A percentile compares a stretch with the other conserved stretches of the same genome.
These are phyloP conservation scores for Steinernema khuongi DNA, from an alignment of 1,140 invertebrate species.

Conservation along the genomic window DNA sequence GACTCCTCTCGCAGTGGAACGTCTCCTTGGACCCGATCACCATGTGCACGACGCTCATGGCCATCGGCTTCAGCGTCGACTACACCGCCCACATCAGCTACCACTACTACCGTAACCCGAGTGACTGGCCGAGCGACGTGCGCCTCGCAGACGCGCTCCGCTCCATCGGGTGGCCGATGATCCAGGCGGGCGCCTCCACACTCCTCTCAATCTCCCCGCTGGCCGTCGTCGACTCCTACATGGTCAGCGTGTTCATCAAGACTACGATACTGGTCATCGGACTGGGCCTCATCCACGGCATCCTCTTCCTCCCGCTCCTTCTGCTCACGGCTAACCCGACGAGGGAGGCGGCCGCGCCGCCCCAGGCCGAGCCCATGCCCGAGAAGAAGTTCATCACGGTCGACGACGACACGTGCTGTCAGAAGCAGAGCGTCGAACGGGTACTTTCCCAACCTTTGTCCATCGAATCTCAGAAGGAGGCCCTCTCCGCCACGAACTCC, in stretches of 20 bases:
- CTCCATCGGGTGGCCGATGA: constrained; percentile 76
- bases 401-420: neutral
- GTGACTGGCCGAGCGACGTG: constrained; percentile 27
- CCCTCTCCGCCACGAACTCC: neutral
- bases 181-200: constrained; percentile 86
- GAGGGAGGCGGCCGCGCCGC: neutral
- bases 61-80: constrained; percentile 39
- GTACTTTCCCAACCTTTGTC: constrained; percentile 12
- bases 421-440: neutral
- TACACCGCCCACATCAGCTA: constrained; percentile 43
- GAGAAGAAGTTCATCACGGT: constrained; percentile 10
- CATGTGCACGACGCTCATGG: constrained; percentile 41
- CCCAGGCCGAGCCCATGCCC: neutral
- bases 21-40: constrained; percentile 41
- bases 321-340: constrained; percentile 25
- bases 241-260: constrained; percentile 59
- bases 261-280: constrained; percentile 36
- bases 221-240: constrained; percentile 80
- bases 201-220: constrained; percentile 80
- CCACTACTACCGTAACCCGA: constrained; percentile 40
- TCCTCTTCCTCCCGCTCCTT: constrained; percentile 34
- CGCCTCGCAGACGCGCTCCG: constrained; percentile 36
- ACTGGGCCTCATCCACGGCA: constrained; percentile 37
- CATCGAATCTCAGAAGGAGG: constrained; percentile 9
- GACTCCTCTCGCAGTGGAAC: constrained; percentile 34